Base-by-base conservation (phyloP, 2,797 vertebrate species). In the Glyptemys insculpta region DNA sequence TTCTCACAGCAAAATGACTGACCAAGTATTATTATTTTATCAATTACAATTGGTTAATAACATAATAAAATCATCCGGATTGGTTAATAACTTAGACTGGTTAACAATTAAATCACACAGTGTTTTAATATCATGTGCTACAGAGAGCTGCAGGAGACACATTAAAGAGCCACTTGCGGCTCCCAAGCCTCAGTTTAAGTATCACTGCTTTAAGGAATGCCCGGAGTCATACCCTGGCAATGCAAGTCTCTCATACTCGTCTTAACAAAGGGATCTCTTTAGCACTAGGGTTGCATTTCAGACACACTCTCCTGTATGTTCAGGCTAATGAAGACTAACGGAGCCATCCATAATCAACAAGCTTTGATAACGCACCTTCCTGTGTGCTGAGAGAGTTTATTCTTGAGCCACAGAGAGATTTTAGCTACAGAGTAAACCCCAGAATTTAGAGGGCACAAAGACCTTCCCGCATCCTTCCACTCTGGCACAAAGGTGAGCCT, bases 371-470 rank as follows among this genome's bases (percentile, higher is more conserved):
- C 44, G 37, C 14, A 23, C 12, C 5, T 49, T 52, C 12, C 74
- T 78, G 6, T 49, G 4, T 29, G 44, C 25, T 19, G n/a, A 72
- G 15, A 65, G 68, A 23, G 21, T 41, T 72, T 68, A 68, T 68
- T 78, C 74, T 47, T 49, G 25, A 78, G 12, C 44, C 74, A 78
- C 74, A 78, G 72, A 47, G 10, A 53, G 34, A 44, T 62, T 88
- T 76, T 31, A 44, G 6, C 37, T 31, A 19, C 8, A 31, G 27
- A 44, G 29, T 12, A 81, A 68, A 2, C 8, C 5, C 9, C 34
- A 16, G 52, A 11, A 8, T 2, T 68, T 12, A 5, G 11, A 12
- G 2, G 15, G 50, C 0, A 44, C 74, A 0, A 3, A 0, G 1
- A 15, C 12, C 9, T 65, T 86, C 47, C 62, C 59, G 44, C 83